phyloP scores from a whole-genome alignment of 2,888 invertebrate genomes.

The Platerodrilus igneus region DNA sequence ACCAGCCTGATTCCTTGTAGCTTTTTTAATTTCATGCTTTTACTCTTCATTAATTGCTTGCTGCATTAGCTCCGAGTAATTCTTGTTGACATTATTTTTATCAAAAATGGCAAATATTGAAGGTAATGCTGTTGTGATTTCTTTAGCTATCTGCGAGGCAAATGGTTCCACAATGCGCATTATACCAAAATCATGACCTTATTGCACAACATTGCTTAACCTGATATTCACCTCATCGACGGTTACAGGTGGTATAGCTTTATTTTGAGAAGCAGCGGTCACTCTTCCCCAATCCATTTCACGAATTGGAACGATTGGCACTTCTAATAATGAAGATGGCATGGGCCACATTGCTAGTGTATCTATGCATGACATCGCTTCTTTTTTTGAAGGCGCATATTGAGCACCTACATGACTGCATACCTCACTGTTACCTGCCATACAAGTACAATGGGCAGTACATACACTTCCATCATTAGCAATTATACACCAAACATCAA shows the following conservation, averaged over 20 bases:
- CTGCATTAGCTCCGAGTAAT: conserved; percentile 7
- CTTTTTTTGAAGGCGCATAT: neutral
- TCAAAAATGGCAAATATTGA: conserved; percentile 7
- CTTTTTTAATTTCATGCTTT: conserved; percentile 1
- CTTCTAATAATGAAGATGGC: conserved; percentile 7
- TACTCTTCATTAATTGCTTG: conserved; percentile 2
- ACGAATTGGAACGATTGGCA: conserved; percentile 4
- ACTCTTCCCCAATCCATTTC: conserved; percentile 4
- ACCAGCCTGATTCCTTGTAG: conserved; percentile 1
- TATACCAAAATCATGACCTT: conserved; percentile 10
- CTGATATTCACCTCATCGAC: neutral
- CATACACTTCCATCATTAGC: conserved; percentile 8
- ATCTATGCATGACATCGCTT: conserved; percentile 12
- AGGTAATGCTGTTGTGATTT: too few species aligned
- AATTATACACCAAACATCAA: conserved; percentile 11
- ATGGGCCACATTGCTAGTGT: conserved; percentile 10
- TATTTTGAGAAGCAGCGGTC: neutral
- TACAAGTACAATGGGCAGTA: conserved; percentile 15
- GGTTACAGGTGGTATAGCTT: neutral
- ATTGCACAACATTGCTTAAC: conserved; percentile 4
- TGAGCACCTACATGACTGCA: conserved; percentile 15
- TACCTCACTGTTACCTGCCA: conserved; percentile 14
- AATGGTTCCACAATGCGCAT: conserved; percentile 17
- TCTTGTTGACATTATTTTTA: conserved; percentile 1
- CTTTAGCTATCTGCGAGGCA: conserved; percentile 10